These are phyloP conservation scores for Drosophila busckii DNA, from an alignment of 1,140 invertebrate species.

Conservation along the genomic window DNA sequence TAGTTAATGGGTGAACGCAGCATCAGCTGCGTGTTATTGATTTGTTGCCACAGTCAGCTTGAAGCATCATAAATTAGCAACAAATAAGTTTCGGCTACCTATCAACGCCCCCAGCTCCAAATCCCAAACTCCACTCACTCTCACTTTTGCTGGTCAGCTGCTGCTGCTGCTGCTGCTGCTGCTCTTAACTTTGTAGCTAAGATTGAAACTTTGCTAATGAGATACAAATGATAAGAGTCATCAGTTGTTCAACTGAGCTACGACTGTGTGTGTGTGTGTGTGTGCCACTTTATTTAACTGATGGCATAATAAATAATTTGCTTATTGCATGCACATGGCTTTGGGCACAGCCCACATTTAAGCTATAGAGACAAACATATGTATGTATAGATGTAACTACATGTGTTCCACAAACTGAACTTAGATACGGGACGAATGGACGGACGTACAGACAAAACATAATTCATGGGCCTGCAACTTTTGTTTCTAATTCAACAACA, in stretches of 20 bases:
- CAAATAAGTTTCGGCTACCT: no score
- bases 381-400: conserved; percentile 58
- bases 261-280: conserved; percentile 7
- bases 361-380: conserved; percentile 29
- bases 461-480: conserved; percentile 66
- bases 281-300: conserved; percentile 58
- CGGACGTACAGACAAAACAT: no score
- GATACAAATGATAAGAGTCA: conserved; percentile 71
- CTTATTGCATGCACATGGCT: conserved; percentile 67
- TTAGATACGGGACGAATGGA: conserved; percentile 17
- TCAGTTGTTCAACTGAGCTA: conserved; percentile 46
- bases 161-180: conserved; percentile 14
- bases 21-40: no score
- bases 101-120: neutral
- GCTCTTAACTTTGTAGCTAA: conserved; percentile 27
- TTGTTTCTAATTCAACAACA: conserved; percentile 73
- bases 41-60: conserved; percentile 46
- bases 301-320: conserved; percentile 76
- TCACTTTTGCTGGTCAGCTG: conserved; percentile 43
- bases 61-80: conserved; percentile 61
- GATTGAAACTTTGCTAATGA: conserved; percentile 71
- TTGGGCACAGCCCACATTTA: conserved; percentile 6
- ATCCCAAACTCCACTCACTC: conserved; percentile 2
- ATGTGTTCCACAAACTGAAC: conserved; percentile 15
- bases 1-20: no score